phyloP scores from a whole-genome alignment of 2,113 vertebrate genomes.

The Peromyscus maniculatus region DNA sequence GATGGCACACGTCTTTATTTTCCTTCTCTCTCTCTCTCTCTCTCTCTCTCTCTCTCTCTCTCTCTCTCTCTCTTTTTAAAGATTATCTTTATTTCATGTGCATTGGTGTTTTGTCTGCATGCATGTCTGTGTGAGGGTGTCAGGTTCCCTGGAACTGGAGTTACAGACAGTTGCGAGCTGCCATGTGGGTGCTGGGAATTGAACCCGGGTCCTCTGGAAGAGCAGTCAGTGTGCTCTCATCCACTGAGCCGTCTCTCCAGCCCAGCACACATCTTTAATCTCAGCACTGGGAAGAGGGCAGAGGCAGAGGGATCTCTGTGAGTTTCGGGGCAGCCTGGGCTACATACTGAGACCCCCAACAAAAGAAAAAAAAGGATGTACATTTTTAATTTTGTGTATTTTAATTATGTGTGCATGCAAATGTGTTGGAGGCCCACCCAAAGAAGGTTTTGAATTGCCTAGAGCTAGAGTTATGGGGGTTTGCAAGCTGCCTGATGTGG shows the following conservation, averaged over 20 bases:
- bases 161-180: too few relatives aligned
- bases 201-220: too few relatives aligned
- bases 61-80: too few relatives aligned
- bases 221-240: too few relatives aligned
- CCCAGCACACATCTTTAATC: neutral
- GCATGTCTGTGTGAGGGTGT: too few relatives aligned
- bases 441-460: neutral
- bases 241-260: too few relatives aligned
- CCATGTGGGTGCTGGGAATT: too few relatives aligned
- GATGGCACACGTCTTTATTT: neutral
- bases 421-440: neutral
- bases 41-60: too few relatives aligned
- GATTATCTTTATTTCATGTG: too few relatives aligned
- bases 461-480: neutral
- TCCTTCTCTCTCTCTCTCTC: too few relatives aligned
- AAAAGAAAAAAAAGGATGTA: neutral
- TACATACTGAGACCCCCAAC: neutral
- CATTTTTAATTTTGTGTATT: neutral
- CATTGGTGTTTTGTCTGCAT: too few relatives aligned
- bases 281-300: neutral
- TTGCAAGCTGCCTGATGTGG: neutral
- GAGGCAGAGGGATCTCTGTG: neutral
- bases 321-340: neutral
- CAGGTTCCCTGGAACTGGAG: too few relatives aligned
- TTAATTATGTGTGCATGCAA: neutral